Evolutionary conservation across 2,888 invertebrate species (phyloP), one percentile per base, ranked within the genome.

Genomic region (Crossocerus cetratus): DNA sequence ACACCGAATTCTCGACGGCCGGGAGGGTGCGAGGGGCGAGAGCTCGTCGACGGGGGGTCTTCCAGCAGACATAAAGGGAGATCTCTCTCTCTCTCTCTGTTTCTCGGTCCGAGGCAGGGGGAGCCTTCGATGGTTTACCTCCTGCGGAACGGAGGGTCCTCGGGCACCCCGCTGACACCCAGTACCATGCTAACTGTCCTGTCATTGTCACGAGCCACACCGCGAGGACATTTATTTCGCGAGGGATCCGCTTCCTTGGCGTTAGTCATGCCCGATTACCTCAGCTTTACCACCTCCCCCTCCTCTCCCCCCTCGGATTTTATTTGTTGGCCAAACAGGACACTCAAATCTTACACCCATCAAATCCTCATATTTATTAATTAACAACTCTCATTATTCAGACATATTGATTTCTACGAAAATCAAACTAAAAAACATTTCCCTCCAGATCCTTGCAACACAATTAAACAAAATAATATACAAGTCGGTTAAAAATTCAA

Each of bases 151-250:
- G 70, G 53, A 69, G 67, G 65, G 71, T 65, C 49, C 61, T 32
- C 32, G 13, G 70, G 63, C 69, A 69, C 71, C 85, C 82, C 66
- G 80, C 78, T 82, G 81, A 59, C 72, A 62, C 69, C 55, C 61
- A 74, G 76, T 77, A 77, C 73, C 80, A 80, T 73, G 82, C 71
- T 81, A 78, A 84, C 81, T 83, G 82, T 81, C 80, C 78, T 78
- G 78, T 82, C 81, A 84, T 86, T 86, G 86, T 86, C 84, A 79
- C 81, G 80, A 82, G 83, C 82, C 85, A 76, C 76, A 77, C 78
- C 65, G 65, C 69, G 71, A 71, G 69, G 74, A 77, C 75, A 76
- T 82, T 79, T 74, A 72, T 82, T 79, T 42, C 67, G 60, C 54
- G 56, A 66, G 21, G 45, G 42, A 78, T 67, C 44, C 72, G 43